Conservation (phyloP, 2,888 invertebrate species). For the Julus scandinavius region DNA sequence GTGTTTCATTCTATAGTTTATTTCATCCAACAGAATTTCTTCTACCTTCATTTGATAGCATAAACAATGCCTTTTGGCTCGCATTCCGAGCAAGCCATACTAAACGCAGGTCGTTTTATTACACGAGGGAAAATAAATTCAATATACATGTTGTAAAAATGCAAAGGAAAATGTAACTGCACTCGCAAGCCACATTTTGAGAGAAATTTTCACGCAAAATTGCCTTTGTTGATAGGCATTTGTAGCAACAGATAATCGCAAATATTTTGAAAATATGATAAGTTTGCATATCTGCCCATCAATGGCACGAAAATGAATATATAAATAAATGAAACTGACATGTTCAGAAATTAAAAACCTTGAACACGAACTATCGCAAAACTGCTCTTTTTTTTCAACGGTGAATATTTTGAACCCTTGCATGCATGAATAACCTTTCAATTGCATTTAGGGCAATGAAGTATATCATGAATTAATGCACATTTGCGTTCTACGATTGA, state of each 20-base stretch:
- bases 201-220: neutral
- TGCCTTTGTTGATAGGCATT: neutral
- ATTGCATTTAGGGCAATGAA: no score
- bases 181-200: neutral
- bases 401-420: no score
- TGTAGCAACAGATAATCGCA: neutral
- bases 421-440: no score
- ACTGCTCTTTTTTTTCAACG: no score
- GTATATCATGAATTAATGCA: no score
- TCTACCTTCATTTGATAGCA: slow-evolving; percentile 6
- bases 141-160: neutral
- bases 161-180: neutral
- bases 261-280: no score
- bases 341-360: no score
- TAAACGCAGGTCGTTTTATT: slow-evolving; percentile 26
- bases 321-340: no score
- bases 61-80: slow-evolving; percentile 26
- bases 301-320: no score
- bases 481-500: no score
- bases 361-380: no score
- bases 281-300: no score
- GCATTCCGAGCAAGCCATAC: slow-evolving; percentile 35
- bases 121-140: neutral
- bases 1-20: neutral
- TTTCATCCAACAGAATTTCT: slow-evolving; percentile 20